A percentile compares a stretch with the other conserved stretches of the same genome.
Evolutionary conservation across 2,113 vertebrate species (phyloP).

Genomic region (Vombatus ursinus): DNA sequence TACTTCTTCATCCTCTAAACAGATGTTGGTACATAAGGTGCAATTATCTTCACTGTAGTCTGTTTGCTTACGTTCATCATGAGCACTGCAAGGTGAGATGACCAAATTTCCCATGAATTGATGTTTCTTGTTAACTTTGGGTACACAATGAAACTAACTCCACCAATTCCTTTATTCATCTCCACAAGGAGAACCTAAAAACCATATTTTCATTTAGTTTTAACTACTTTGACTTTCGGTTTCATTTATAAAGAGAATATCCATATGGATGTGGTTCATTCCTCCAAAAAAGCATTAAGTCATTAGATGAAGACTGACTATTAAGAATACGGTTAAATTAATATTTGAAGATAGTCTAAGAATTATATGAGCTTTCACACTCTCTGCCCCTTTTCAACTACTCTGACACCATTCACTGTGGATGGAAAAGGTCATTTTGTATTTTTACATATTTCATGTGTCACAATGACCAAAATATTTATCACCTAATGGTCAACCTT

Average conservation of each 20-base stretch:
- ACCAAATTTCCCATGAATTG: not conserved
- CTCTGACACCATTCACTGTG: not conserved
- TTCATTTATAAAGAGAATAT: not conserved
- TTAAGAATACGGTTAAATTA: not conserved
- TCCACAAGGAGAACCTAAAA: not conserved
- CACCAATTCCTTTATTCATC: not conserved
- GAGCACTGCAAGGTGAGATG: not conserved
- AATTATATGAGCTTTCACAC: not conserved
- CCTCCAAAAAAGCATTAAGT: not conserved
- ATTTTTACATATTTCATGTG: not conserved
- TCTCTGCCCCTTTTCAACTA: not conserved
- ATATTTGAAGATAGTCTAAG: not conserved
- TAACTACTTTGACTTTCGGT: not conserved
- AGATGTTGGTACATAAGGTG: not conserved
- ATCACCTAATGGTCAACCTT: not conserved
- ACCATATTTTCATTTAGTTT: not conserved
- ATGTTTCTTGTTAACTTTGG: not conserved
- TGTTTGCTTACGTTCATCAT: not conserved
- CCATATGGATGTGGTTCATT: not conserved
- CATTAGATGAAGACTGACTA: not conserved
- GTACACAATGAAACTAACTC: not conserved
- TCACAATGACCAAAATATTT: not conserved
- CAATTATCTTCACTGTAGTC: conserved; percentile 1
- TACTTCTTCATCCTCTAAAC: not conserved
- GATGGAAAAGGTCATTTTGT: not conserved